Evolutionary conservation across 2,888 invertebrate species (phyloP).

Genomic region (Serripes groenlandicus): DNA sequence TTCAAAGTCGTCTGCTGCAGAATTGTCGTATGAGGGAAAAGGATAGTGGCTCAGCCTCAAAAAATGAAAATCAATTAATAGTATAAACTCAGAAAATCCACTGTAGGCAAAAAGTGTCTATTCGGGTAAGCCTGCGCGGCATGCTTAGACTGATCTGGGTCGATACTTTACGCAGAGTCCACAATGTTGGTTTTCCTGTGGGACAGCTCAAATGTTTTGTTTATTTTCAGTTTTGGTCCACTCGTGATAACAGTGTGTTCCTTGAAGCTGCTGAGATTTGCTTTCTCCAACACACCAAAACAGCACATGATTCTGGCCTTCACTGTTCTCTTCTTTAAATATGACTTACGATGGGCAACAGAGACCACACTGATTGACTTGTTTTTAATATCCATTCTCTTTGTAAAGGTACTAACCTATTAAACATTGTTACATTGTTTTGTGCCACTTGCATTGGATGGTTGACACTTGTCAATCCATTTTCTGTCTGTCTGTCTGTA

Average conservation of each 20-base stretch:
- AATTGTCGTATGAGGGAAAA: too few relatives aligned
- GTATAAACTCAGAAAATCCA: not conserved
- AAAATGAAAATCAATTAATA: not conserved
- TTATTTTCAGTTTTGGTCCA: constrained; percentile 89
- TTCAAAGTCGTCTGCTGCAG: too few relatives aligned
- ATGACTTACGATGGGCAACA: constrained; percentile 91
- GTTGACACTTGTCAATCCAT: not conserved
- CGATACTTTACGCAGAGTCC: too few relatives aligned
- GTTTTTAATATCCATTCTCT: constrained; percentile 95
- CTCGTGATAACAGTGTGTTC: constrained; percentile 95
- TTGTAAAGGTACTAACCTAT: constrained; percentile 90
- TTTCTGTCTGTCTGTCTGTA: not conserved
- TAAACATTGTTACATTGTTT: not conserved
- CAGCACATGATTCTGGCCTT: constrained; percentile 97
- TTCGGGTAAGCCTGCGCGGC: too few relatives aligned
- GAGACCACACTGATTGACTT: constrained; percentile 97
- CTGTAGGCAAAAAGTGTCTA: not conserved
- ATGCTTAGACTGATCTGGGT: too few relatives aligned
- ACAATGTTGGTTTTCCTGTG: too few relatives aligned
- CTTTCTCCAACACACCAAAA: constrained; percentile 96
- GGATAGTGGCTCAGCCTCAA: too few relatives aligned
- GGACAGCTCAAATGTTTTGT: too few relatives aligned
- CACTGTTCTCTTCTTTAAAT: constrained; percentile 95
- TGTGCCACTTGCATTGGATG: not conserved
- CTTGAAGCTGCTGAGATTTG: constrained; percentile 93